Base-by-base conservation (phyloP, 2,113 vertebrate genomes). In the Podilymbus podiceps region DNA sequence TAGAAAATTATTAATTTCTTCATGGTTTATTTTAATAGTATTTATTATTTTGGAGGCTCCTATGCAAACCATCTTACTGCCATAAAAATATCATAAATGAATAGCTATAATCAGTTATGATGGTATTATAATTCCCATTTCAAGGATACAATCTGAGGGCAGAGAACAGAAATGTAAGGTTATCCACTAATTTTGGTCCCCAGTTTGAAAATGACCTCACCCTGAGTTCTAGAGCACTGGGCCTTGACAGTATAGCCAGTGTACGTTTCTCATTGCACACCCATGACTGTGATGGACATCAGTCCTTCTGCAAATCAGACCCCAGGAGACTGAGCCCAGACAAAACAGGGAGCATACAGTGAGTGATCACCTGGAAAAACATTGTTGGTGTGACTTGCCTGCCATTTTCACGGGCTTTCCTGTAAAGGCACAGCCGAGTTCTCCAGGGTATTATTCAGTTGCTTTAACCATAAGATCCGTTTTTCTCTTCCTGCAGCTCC, bases 231-330 rank as follows among this genome's bases (percentile, higher is more conserved):
- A 44, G 62, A 52, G 27, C 25, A 25, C 60, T 66, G 52, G 47
- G 13, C 42, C 13, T 10, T 81, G 12, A 10, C 40, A 16, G 9
- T 78, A 8, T 7, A 77, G 53, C 44, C 62, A 40, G 40, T 5
- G 2, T 24, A n/a, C 22, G 0, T 42, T 49, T 74, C 59, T 62
- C 46, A 25, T 30, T 28, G 42, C 2, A 2, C 31, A 58, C 28
- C 59, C 15, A 4, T 0, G 0, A 31, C 35, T 56, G 1, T 38
- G 49, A 28, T 3, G 5, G 55, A 8, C 38, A 11, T 58, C 38
- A 33, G n/a, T 56, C 52, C 33, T 66, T 53, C 74, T 80, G 49
- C 49, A 77, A 44, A 53, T 19, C 73, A 58, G 30, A n/a, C 33
- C 31, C 24, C 24, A 42, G 11, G 8, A 33, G 56, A 11, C 17